Base-by-base conservation (phyloP, 2,797 vertebrate genomes). In the Melanotaenia maccullochi region DNA sequence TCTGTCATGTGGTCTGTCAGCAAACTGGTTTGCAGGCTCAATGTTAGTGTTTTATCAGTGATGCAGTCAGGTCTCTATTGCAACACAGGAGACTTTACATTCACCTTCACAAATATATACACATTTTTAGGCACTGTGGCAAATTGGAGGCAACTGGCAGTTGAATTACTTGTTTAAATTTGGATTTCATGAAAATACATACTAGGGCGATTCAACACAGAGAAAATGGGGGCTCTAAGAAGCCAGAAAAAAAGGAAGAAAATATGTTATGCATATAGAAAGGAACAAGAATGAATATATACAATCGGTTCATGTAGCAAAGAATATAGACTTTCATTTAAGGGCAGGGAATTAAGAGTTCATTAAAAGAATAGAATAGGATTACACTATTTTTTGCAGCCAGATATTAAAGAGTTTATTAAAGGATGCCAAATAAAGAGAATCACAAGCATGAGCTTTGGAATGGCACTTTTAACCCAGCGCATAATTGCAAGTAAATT, bases 401-500 rank as follows among this genome's bases (percentile, higher is more conserved):
- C 89, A 90, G 93, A 89, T 93, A 92, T 89, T 94, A 95, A 95
- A 95, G 86, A 93, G 94, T 93, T 95, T 95, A 95, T 95, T 96
- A 96, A 83, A 90, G 92, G 89, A 95, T 93, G 93, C 92, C 92
- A 93, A 93, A 96, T 93, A 95, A 96, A 96, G 85, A 84, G 86
- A 96, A 94, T 82, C 38, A 79, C 85, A 93, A 89, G 89, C 95
- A 94, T 93, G 92, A 94, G 95, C 94, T 93, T 95, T 93, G 96
- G 95, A 97, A 97, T 95, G 92, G 73, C 75, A 93, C 95, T 97
- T 97, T 98, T 95, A 97, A 96, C 94, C 95, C 92, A 87, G 95
- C 91, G 94, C 92, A 95, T 98, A 97, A 98, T 97, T 97, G 96
- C 94, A 92, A 96, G 94, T 94, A 97, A 98, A 97, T 98, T 97